Percentiles rank a stretch among this genome's conserved stretches.
Evolutionary conservation across 1,140 invertebrate species (phyloP).

Genomic region (Drosophila tropicalis): DNA sequence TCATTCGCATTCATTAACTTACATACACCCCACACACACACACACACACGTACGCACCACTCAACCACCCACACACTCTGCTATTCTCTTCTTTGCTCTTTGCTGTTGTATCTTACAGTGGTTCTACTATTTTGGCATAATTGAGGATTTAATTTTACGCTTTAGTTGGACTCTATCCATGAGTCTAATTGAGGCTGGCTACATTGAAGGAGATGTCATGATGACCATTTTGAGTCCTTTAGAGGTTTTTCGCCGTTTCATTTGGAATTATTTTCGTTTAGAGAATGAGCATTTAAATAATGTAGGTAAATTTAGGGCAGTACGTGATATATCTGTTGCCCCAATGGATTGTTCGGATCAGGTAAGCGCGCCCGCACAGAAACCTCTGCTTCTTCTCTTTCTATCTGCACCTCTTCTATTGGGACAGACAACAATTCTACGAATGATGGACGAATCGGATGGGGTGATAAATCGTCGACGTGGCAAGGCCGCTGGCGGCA

Average conservation of each 20-base stretch:
- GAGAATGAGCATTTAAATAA: conserved; percentile 98
- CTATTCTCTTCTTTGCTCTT: conserved; percentile 42
- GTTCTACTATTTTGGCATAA: conserved; percentile 98
- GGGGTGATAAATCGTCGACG: conserved; percentile 89
- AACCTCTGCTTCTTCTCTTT: background rate
- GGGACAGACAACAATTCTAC: conserved; percentile 88
- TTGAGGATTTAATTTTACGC: conserved; percentile 96
- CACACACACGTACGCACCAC: too few species aligned
- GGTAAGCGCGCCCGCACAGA: conserved; percentile 39
- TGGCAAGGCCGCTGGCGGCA: conserved; percentile 67
- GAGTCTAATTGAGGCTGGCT: conserved; percentile 89
- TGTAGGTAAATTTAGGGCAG: conserved; percentile 96
- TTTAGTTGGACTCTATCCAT: conserved; percentile 92
- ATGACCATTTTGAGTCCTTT: conserved; percentile 90
- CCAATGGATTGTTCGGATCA: conserved; percentile 92
- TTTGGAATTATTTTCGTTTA: conserved; percentile 97
- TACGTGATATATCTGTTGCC: conserved; percentile 94
- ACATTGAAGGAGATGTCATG: conserved; percentile 90
- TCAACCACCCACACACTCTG: conserved; percentile 83
- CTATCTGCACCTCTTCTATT: background rate
- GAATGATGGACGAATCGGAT: conserved; percentile 98
- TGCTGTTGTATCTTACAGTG: conserved; percentile 84
- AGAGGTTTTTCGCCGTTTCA: conserved; percentile 93
- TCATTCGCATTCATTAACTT: conserved; percentile 59
- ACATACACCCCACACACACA: background rate